phyloP scores from a whole-genome alignment of 2,113 vertebrate genomes.

The Pluvialis apricaria region DNA sequence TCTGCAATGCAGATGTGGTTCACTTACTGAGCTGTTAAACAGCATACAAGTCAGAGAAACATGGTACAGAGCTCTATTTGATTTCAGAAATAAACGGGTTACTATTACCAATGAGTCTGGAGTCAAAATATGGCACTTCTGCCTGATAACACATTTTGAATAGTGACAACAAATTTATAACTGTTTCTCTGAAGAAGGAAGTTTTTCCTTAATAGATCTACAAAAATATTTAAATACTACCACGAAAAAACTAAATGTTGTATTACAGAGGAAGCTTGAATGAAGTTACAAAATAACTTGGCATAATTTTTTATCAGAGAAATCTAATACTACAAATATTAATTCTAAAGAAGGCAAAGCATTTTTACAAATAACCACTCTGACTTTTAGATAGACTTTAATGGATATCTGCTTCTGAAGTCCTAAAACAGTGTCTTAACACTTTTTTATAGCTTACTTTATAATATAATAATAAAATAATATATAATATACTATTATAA shows the following conservation, averaged over 20 bases:
- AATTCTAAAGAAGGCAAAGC: not conserved
- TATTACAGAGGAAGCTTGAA: not conserved
- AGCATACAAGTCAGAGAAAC: not conserved
- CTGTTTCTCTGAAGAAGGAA: not conserved
- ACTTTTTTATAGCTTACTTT: not conserved
- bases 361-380: not conserved
- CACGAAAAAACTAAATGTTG: not conserved
- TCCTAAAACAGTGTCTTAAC: not conserved
- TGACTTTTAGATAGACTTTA: not conserved
- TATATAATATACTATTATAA: not conserved
- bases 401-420: not conserved
- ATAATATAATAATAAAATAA: not conserved
- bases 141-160: not conserved
- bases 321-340: not conserved
- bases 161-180: not conserved
- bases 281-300: not conserved
- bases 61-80: not conserved
- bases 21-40: not conserved
- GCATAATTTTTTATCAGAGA: not conserved
- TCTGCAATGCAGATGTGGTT: not conserved
- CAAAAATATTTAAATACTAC: not conserved
- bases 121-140: not conserved
- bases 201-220: not conserved
- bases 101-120: not conserved
- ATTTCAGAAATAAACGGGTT: not conserved